A percentile compares a stretch with the other conserved stretches of the same genome.
Conservation (phyloP, 2,113 vertebrate species). For the Pelodiscus sinensis region DNA sequence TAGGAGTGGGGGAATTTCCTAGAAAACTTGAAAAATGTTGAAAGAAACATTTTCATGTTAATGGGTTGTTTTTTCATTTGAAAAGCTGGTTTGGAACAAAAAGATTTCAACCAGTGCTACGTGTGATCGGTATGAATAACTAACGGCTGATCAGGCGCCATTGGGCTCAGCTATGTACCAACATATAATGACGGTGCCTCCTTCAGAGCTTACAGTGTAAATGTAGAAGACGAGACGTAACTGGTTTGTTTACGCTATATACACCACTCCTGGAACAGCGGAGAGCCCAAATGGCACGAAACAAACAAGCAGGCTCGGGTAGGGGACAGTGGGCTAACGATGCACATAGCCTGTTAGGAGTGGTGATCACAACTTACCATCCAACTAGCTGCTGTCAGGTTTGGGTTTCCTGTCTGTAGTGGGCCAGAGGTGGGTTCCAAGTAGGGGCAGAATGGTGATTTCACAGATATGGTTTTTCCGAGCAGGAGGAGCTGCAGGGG, state of each 20-base stretch:
- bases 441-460: background rate
- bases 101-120: background rate
- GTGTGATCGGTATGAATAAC: background rate
- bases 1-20: background rate
- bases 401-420: background rate
- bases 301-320: background rate
- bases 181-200: background rate
- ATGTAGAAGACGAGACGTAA: background rate
- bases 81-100: background rate
- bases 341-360: background rate
- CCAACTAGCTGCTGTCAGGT: background rate
- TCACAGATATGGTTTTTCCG: accelerated
- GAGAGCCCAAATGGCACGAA: background rate
- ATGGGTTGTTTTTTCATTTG: background rate
- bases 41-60: background rate
- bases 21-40: background rate
- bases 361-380: background rate
- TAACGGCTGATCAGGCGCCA: background rate
- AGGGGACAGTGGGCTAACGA: background rate
- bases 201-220: background rate
- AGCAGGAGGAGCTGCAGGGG: accelerated
- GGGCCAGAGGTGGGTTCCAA: background rate
- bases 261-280: background rate
- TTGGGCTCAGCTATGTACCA: background rate
- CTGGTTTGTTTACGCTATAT: background rate